Evolutionary conservation across 2,797 vertebrate species (phyloP), one percentile per base, ranked within the genome.

Genomic region (Spea hammondii): DNA sequence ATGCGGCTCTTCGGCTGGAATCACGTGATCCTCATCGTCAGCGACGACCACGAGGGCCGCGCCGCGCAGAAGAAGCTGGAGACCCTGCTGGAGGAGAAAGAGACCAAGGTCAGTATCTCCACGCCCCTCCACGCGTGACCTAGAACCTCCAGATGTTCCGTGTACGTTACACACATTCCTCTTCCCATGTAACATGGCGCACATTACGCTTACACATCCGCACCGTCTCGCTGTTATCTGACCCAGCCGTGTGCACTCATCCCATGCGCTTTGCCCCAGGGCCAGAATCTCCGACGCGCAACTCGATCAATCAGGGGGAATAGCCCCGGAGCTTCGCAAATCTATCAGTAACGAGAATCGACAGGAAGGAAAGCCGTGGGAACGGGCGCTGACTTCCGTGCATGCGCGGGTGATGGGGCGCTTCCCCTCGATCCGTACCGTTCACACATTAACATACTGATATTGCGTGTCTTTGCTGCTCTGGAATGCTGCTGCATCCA

Each of bases 1-100:
- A 99, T 99, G 97, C 93, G 97, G 0, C 95, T 96, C 84, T 99
- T 98, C 89, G 94, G 94, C 90, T 99, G 98, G 98, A 98, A 98
- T 86, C 98, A 99, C 88, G 91, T 99, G 89, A 98, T 99, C 86
- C 91, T 99, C 86, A 96, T 99, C 72, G 96, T 98, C 86, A 99
- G 97, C 0, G 97, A 99, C 5, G 97, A 99, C 91, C 98, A 99
- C 4, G 97, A 99, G 89, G 98, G 98, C 78, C 93, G 98, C 12
- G 98, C 98, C 0, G 96, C 97, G 14, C 98, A 99, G 83, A 99
- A 99, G 91, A 96, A 96, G 85, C 93, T 99, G 54, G 98, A 99
- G 93, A 99, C 97, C 0, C 93, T 99, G 53, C 84, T 99, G 92
- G 98, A 99, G 90, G 98, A 99, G 89, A 92, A 92, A 49, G 98